Base-by-base conservation (phyloP, 2,797 vertebrate genomes). In the Peromyscus aztecus region DNA sequence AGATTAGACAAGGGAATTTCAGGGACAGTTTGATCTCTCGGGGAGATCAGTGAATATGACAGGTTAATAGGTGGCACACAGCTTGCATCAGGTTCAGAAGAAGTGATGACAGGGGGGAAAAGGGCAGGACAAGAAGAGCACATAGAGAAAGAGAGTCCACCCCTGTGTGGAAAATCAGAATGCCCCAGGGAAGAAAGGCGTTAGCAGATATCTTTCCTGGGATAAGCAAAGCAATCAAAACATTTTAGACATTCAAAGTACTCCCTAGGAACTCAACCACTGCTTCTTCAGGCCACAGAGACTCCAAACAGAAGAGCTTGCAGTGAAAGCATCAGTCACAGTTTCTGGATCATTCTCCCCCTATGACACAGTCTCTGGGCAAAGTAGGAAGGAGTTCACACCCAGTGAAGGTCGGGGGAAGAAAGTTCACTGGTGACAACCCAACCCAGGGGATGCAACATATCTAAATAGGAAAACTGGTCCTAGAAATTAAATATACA, bases 1-100 rank as follows among this genome's bases (percentile, higher is more conserved):
- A 97, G 82, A 97, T 91, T 94, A 98, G 96, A 94, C 73, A 96
- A 81, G 89, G 92, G 98, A 98, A 98, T 98, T 97, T 97, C 92
- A 98, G 86, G 37, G 96, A 98, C 34, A 78, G 67, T 93, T 93
- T 98, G 96, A 98, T 97, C 98, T 98, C 97, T 97, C 95, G 57
- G 92, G 96, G 96, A 98, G 96, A 98, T 98, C 94, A 69, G 98
- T 97, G 95, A 96, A 97, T 98, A 98, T 96, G 97, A 98, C 97
- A 98, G 97, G 96, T 97, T 98, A 98, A 98, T 94, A 98, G 92
- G 97, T 89, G 83, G 86, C 85, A 52, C 85, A 78, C 12, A 27
- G 96, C 94, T 96, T 95, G 57, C 92, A 89, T 96, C 90, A 97
- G 93, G 92, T 75, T 89, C 95, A 98, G 97, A 98, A 93, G 40